Percentiles rank a stretch among this genome's conserved stretches.
Conservation (phyloP, 2,888 invertebrate species). For the Drosophila sordidula region DNA sequence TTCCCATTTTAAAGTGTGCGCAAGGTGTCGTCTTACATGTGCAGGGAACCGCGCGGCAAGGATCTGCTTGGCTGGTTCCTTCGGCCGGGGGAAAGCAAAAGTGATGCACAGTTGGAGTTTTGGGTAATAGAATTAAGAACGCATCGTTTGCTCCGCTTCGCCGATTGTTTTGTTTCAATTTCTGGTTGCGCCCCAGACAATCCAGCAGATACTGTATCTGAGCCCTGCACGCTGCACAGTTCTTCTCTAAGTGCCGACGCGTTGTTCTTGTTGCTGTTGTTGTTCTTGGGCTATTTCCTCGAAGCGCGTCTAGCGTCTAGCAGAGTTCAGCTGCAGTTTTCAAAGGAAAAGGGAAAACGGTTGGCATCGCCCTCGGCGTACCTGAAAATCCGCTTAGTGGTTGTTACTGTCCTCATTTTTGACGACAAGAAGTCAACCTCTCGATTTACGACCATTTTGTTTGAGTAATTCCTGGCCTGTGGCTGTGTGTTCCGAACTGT, state of each 20-base stretch:
- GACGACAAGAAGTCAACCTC: constrained; percentile 83
- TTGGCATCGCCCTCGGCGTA: constrained; percentile 32
- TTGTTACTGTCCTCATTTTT: constrained; percentile 70
- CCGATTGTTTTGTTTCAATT: constrained; percentile 82
- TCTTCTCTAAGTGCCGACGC: constrained; percentile 48
- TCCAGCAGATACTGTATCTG: constrained; percentile 33
- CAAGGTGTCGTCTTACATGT: constrained; percentile 73
- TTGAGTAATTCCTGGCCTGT: constrained; percentile 77
- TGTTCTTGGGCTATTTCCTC: constrained; percentile 49
- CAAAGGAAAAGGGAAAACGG: constrained; percentile 53
- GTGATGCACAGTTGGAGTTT: constrained; percentile 71
- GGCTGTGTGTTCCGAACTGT: constrained; percentile 18
- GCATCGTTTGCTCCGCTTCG: constrained; percentile 76
- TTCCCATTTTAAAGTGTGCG: constrained; percentile 13
- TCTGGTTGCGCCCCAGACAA: constrained; percentile 66
- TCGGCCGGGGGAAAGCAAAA: constrained; percentile 62
- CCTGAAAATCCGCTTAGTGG: constrained; percentile 74
- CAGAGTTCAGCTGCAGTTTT: constrained; percentile 65
- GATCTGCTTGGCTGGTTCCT: constrained; percentile 19
- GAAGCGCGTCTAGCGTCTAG: constrained; percentile 39
- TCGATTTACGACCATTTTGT: constrained; percentile 84
- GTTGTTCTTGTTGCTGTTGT: constrained; percentile 20
- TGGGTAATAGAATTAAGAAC: constrained; percentile 80
- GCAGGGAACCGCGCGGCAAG: constrained; percentile 26
- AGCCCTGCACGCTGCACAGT: constrained; percentile 16